Evolutionary conservation across 2,113 vertebrate species (phyloP), one percentile per base, ranked within the genome.

Genomic region (Laterallus jamaicensis): DNA sequence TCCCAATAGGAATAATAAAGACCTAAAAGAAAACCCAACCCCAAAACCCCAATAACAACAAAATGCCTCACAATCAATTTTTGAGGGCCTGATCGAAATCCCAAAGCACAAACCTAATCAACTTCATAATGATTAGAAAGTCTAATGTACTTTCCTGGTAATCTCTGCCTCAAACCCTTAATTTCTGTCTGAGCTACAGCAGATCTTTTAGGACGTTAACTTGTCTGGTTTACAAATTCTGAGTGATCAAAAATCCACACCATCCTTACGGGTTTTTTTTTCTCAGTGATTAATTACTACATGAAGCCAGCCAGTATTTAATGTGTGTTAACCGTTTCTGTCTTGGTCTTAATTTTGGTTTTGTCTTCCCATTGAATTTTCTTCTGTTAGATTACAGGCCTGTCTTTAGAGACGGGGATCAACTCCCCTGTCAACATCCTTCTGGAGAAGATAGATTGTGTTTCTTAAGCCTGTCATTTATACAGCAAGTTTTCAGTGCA

Each of bases 81-180:
- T 93, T 91, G 87, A 96, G 74, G 95, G 91, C 28, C 86, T 93
- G 84, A 95, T 96, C 83, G 77, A 95, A 96, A 95, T 96, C 93
- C 94, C 95, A 97, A 95, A 96, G 84, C 94, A 95, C 95, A 97
- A 96, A 94, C 54, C 81, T 96, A 95, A 95, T 96, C 94, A 97
- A 96, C 90, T 94, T 89, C 35, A 1, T 96, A 95, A 93, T 94
- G 85, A 96, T 96, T 96, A 94, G 95, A 94, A 92, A 93, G 63
- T 93, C 93, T 96, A 96, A 96, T 96, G 92, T 86, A 92, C 92
- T 96, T 96, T 70, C 66, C 69, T 90, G 77, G 66, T 93, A 96
- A 96, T 97, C 95, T 97, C 88, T 94, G 82, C 95, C 66, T 93
- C 95, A 95, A 82, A 95, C 80, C 80, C 83, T 95, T 96, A 96